Conservation (phyloP, 2,888 invertebrate species). For the Venusia cambrica region DNA sequence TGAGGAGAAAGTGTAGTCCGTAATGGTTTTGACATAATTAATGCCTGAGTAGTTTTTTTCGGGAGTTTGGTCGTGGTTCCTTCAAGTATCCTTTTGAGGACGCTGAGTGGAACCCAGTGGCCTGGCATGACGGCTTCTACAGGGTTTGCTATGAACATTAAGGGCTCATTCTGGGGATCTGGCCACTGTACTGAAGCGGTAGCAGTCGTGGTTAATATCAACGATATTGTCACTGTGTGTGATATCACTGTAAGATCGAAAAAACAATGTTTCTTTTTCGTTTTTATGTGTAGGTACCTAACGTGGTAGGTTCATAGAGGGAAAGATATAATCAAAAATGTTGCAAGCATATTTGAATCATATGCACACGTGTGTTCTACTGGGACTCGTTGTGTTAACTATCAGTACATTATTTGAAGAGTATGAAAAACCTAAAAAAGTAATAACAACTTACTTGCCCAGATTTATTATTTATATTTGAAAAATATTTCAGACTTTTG, state of each 20-base stretch:
- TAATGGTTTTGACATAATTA: slow-evolving; percentile 18
- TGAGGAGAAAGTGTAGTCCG: slow-evolving; percentile 19
- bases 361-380: too few relatives aligned
- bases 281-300: too few relatives aligned
- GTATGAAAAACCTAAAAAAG: too few relatives aligned
- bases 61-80: slow-evolving; percentile 22
- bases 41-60: slow-evolving; percentile 14
- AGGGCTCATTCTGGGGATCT: slow-evolving; percentile 29
- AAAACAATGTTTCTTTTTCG: too few relatives aligned
- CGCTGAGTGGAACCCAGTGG: slow-evolving; percentile 56
- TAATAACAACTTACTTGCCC: too few relatives aligned
- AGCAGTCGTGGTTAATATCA: slow-evolving; percentile 7
- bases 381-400: too few relatives aligned
- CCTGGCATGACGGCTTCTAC: slow-evolving; percentile 56
- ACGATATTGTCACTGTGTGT: slow-evolving; percentile 15
- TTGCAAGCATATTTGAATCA: too few relatives aligned
- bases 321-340: too few relatives aligned
- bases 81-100: slow-evolving; percentile 44
- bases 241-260: slow-evolving; percentile 32
- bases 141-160: slow-evolving; percentile 52
- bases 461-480: too few relatives aligned
- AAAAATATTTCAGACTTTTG: too few relatives aligned
- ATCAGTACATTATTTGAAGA: too few relatives aligned
- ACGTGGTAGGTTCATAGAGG: too few relatives aligned
- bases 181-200: slow-evolving; percentile 27